A percentile compares a stretch with the other conserved stretches of the same genome.
Conservation (phyloP, 2,888 invertebrate genomes). For the Drosophila infuscata region DNA sequence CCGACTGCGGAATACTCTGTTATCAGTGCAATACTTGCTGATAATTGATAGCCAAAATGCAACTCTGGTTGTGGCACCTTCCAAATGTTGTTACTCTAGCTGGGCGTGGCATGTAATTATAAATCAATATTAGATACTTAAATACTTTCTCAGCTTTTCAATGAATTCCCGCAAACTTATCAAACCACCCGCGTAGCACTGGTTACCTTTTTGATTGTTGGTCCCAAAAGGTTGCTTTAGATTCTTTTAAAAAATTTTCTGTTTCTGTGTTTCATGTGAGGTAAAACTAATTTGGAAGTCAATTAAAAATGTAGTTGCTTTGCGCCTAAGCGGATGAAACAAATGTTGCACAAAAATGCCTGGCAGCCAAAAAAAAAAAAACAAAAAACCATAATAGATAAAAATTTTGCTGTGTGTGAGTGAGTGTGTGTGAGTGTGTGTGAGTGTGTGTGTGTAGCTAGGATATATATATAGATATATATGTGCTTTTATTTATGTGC, state of each 20-base stretch:
- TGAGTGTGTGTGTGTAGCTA: slow-evolving; percentile 4
- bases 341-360: slow-evolving; percentile 6
- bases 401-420: neutral
- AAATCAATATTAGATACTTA: neutral
- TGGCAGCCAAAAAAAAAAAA: slow-evolving; percentile 9
- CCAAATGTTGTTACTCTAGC: neutral
- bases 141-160: neutral
- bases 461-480: slow-evolving; percentile 7
- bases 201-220: slow-evolving; percentile 8
- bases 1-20: neutral
- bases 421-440: neutral
- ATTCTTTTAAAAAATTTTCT: slow-evolving; percentile 23
- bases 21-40: neutral
- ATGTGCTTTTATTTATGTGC: slow-evolving; percentile 43
- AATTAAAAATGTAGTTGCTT: slow-evolving; percentile 65
- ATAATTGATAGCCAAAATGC: neutral
- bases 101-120: neutral
- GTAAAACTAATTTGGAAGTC: slow-evolving; percentile 74
- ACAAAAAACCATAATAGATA: slow-evolving; percentile 1
- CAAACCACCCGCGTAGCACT: neutral
- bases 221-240: neutral
- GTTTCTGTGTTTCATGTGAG: slow-evolving; percentile 43
- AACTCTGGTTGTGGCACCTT: too few species aligned
- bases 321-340: slow-evolving; percentile 32
- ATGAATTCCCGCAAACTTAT: neutral